Percentiles rank a stretch among this genome's conserved stretches.
Conservation (phyloP, 2,888 invertebrate genomes). For the Tyria jacobaeae region DNA sequence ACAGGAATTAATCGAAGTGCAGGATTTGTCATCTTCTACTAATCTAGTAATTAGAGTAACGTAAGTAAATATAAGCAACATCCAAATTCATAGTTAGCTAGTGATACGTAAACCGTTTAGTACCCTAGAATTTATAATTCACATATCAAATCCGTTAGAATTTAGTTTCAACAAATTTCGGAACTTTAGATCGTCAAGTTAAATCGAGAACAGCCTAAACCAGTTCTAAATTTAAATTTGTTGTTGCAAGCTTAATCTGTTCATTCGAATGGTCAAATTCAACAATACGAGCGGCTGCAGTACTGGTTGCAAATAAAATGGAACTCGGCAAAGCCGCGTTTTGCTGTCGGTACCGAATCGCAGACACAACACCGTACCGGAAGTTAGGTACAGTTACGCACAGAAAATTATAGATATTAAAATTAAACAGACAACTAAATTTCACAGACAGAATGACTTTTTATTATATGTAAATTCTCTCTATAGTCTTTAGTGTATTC, state of each 20-base stretch:
- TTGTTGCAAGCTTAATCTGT: constrained; percentile 13
- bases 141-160: not conserved
- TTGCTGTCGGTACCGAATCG: constrained; percentile 33
- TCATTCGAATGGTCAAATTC: constrained; percentile 14
- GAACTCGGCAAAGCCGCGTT: constrained; percentile 16
- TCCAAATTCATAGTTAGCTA: too few species aligned
- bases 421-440: too few species aligned
- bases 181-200: constrained; percentile 3
- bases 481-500: too few species aligned
- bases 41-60: too few species aligned
- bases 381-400: constrained; percentile 27
- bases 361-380: constrained; percentile 46
- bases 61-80: too few species aligned
- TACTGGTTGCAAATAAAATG: constrained; percentile 18
- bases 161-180: not conserved
- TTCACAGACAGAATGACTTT: too few species aligned
- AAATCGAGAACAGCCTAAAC: not conserved
- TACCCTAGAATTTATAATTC: not conserved
- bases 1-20: too few species aligned
- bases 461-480: too few species aligned
- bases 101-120: not conserved
- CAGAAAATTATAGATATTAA: constrained; percentile 22
- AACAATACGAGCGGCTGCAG: constrained; percentile 12
- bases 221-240: constrained; percentile 12
- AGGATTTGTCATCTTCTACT: too few species aligned